These are phyloP conservation scores for Drosophila tropicalis DNA, from an alignment of 1,140 invertebrate species.

Conservation along the genomic window DNA sequence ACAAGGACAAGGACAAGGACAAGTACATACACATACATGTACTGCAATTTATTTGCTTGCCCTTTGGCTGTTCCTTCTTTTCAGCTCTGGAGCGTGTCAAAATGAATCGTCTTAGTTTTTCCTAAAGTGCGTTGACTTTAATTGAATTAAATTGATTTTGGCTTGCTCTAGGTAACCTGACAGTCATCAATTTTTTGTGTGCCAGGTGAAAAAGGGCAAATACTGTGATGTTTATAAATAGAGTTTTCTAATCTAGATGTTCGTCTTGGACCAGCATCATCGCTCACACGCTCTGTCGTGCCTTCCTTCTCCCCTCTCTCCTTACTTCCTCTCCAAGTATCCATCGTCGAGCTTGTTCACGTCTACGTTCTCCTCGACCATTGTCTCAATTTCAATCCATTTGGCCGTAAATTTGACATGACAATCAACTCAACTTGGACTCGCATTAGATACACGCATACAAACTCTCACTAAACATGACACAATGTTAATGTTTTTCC, in stretches of 20 bases:
- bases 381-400: slow-evolving; percentile 13
- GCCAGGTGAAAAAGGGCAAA: slow-evolving; percentile 41
- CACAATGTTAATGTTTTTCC: slow-evolving; percentile 67
- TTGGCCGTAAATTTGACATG: slow-evolving; percentile 62
- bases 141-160: slow-evolving; percentile 68
- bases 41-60: slow-evolving; percentile 45
- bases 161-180: slow-evolving; percentile 39
- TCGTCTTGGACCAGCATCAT: background rate
- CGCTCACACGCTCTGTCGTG: background rate
- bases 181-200: slow-evolving; percentile 54
- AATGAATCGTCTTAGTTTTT: slow-evolving; percentile 62
- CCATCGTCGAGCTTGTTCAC: background rate
- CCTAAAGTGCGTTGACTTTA: slow-evolving; percentile 51
- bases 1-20: background rate
- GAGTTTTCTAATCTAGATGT: slow-evolving; percentile 52
- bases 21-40: background rate
- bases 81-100: slow-evolving; percentile 43
- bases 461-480: slow-evolving; percentile 16
- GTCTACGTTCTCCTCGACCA: background rate
- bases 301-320: background rate
- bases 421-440: slow-evolving; percentile 64
- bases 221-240: slow-evolving; percentile 51
- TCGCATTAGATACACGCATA: slow-evolving; percentile 39
- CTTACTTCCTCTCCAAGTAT: background rate
- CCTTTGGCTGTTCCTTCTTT: slow-evolving; percentile 39